These are phyloP conservation scores for Synanthedon tipuliformis DNA, from an alignment of 2,888 invertebrate species.

Conservation along the genomic window DNA sequence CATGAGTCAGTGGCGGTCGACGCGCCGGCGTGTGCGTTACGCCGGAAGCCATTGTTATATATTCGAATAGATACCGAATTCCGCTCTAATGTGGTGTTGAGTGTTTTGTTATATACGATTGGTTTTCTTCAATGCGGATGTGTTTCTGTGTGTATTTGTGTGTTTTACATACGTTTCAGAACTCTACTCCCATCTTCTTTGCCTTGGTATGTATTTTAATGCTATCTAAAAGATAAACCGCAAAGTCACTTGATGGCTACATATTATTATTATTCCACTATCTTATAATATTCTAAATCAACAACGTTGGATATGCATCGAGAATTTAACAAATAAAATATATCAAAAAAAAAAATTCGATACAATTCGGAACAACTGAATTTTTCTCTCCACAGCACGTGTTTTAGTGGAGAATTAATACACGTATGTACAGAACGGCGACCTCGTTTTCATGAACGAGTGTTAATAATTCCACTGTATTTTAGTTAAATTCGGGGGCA, in stretches of 20 bases:
- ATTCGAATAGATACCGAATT: constrained; percentile 18
- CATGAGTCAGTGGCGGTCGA: constrained; percentile 60
- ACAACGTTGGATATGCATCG: no score
- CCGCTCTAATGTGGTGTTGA: constrained; percentile 23
- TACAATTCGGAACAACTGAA: constrained; percentile 1
- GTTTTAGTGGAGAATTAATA: constrained; percentile 14
- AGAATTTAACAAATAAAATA: no score
- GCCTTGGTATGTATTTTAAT: no score
- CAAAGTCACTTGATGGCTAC: no score
- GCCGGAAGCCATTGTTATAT: constrained; percentile 17
- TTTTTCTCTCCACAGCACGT: constrained; percentile 3
- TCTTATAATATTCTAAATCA: no score
- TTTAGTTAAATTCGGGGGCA: constrained; percentile 14
- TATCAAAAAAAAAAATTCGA: no score
- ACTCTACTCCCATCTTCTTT: neutral
- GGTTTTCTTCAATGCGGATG: neutral
- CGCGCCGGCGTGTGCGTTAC: constrained; percentile 51
- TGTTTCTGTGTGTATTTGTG: neutral
- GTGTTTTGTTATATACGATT: constrained; percentile 10
- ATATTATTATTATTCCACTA: no score
- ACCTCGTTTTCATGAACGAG: constrained; percentile 15
- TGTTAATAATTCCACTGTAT: constrained; percentile 21
- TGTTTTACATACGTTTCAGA: neutral
- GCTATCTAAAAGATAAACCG: no score
- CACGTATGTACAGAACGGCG: constrained; percentile 11